Conservation (phyloP, 2,113 vertebrate genomes). For the Psittacula cyanocephala region DNA sequence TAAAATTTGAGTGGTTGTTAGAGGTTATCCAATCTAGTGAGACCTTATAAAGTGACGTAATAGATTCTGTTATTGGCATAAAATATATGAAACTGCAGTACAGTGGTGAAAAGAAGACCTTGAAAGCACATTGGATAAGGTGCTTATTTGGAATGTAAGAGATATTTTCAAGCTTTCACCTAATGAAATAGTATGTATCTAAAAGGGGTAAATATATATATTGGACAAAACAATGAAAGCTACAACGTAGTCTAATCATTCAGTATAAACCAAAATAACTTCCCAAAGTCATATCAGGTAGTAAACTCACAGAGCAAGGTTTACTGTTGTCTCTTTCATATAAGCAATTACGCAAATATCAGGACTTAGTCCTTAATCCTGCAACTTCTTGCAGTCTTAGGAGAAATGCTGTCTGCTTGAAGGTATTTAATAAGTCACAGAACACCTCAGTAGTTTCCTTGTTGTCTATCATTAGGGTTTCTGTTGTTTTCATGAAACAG, state of each 20-base stretch:
- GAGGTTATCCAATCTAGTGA: rapidly evolving
- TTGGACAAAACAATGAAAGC: not conserved
- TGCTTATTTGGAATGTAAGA: not conserved
- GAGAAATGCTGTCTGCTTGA: not conserved
- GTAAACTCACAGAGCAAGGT: not conserved
- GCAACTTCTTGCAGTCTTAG: not conserved
- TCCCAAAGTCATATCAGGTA: not conserved
- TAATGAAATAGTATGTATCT: not conserved
- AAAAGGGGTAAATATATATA: not conserved
- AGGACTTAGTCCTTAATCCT: not conserved
- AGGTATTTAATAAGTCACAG: not conserved
- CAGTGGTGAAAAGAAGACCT: not conserved
- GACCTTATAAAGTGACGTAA: not conserved
- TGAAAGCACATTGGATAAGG: not conserved
- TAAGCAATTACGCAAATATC: not conserved
- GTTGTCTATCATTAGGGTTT: not conserved
- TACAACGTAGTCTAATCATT: not conserved
- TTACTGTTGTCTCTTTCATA: not conserved
- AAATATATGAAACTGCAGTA: not conserved
- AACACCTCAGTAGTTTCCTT: not conserved
- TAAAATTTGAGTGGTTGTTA: not conserved
- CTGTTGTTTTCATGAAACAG: not conserved
- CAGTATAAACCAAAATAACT: not conserved
- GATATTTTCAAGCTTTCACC: not conserved
- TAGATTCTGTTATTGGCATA: not conserved